These are phyloP conservation scores for Uromys caudimaculatus DNA, from an alignment of 2,797 vertebrate species.

Conservation along the genomic window DNA sequence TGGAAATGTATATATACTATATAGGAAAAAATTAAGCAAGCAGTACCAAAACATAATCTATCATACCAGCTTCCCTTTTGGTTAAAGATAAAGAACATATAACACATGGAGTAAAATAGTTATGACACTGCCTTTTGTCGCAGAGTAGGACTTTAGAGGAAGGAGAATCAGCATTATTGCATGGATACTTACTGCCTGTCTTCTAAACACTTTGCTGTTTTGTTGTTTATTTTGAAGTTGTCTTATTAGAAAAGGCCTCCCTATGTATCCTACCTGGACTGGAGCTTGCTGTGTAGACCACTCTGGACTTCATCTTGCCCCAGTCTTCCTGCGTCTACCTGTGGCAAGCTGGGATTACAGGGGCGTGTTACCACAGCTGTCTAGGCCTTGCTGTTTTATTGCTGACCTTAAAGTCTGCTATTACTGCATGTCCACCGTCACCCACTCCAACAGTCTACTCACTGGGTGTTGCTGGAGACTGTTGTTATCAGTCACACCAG, in stretches of 20 bases:
- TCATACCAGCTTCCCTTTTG: slow-evolving; percentile 17
- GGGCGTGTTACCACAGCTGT: background rate
- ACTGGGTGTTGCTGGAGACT: slow-evolving; percentile 30
- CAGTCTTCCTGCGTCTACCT: background rate
- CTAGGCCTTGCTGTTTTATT: background rate
- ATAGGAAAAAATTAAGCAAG: slow-evolving; percentile 28
- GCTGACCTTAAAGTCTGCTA: background rate
- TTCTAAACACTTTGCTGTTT: background rate
- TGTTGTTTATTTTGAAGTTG: background rate
- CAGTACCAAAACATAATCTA: slow-evolving; percentile 29
- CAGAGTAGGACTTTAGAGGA: background rate
- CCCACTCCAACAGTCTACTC: slow-evolving; percentile 54
- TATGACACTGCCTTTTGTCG: slow-evolving; percentile 12
- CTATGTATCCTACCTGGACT: background rate
- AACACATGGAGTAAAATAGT: slow-evolving; percentile 28
- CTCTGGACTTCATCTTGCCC: background rate
- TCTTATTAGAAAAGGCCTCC: background rate
- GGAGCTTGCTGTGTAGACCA: background rate
- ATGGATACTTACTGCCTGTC: background rate
- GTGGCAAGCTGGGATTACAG: background rate
- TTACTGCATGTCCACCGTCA: slow-evolving; percentile 56
- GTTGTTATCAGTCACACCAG: slow-evolving; percentile 58
- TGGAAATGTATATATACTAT: background rate
- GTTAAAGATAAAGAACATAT: slow-evolving; percentile 49
- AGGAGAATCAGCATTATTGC: background rate